These are phyloP conservation scores for Eupithecia tripunctaria DNA, from an alignment of 2,888 invertebrate genomes.

Conservation along the genomic window DNA sequence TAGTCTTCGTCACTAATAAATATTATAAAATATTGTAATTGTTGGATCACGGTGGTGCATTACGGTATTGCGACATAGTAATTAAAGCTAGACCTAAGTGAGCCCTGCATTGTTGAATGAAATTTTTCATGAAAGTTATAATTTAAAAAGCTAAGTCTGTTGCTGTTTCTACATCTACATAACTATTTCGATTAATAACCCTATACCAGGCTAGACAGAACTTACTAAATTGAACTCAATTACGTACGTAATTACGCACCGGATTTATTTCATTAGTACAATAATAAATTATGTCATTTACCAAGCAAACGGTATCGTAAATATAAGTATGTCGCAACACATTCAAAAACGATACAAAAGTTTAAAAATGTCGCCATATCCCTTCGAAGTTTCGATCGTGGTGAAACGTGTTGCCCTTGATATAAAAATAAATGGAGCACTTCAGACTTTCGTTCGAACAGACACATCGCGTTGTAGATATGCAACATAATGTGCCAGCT, in stretches of 20 bases:
- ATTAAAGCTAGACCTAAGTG: background rate
- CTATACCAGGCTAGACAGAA: background rate
- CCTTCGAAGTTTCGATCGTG: constrained; percentile 37
- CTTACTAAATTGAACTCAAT: background rate
- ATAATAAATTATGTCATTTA: background rate
- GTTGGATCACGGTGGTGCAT: background rate
- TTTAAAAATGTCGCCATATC: constrained; percentile 33
- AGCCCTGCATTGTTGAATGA: background rate
- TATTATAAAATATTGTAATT: background rate
- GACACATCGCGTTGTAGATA: constrained; percentile 15
- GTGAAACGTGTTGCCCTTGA: constrained; percentile 41
- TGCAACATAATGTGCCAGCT: background rate
- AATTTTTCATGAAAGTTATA: background rate
- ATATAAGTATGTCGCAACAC: constrained; percentile 16
- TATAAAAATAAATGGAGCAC: constrained; percentile 39
- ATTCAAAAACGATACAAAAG: constrained; percentile 23
- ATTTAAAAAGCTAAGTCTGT: background rate
- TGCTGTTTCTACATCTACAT: background rate
- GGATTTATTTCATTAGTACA: background rate
- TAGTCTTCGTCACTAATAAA: too few relatives aligned
- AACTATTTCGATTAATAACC: background rate
- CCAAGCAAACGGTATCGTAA: background rate
- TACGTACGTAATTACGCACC: too few relatives aligned
- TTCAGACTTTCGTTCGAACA: constrained; percentile 37
- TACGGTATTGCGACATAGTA: background rate